These are phyloP conservation scores for Halichoerus grypus DNA, from an alignment of 2,113 vertebrate genomes.

Conservation along the genomic window DNA sequence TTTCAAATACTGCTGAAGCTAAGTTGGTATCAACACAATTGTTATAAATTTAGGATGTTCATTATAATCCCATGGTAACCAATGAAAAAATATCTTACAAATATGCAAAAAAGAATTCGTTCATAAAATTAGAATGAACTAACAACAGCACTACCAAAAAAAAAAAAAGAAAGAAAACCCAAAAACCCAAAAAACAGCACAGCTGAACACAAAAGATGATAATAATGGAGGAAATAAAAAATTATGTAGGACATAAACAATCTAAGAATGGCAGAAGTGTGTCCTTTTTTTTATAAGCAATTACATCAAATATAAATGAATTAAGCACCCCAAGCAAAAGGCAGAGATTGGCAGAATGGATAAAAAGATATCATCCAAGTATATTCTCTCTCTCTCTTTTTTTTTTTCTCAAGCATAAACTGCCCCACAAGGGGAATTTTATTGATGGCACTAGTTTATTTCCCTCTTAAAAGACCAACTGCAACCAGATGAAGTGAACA, in stretches of 20 bases:
- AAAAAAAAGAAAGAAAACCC: neutral
- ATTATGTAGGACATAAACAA: neutral
- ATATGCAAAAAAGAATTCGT: neutral
- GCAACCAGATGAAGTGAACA: too few species aligned
- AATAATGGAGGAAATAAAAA: neutral
- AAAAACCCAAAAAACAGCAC: neutral
- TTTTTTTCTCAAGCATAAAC: too few species aligned
- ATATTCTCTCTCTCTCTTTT: neutral
- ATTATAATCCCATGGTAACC: neutral
- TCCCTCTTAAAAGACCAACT: too few species aligned
- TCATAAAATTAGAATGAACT: neutral
- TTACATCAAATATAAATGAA: neutral
- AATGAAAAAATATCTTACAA: neutral
- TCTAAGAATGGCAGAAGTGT: neutral
- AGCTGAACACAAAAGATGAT: neutral
- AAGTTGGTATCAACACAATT: neutral
- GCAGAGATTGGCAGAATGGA: neutral
- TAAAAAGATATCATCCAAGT: neutral
- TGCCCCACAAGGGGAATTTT: too few species aligned
- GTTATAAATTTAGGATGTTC: neutral
- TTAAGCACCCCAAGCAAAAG: neutral
- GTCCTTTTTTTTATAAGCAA: neutral
- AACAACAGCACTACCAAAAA: neutral
- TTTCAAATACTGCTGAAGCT: neutral
- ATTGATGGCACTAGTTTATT: too few species aligned